Conservation (phyloP, 2,797 vertebrate species). For the Todus mexicanus region DNA sequence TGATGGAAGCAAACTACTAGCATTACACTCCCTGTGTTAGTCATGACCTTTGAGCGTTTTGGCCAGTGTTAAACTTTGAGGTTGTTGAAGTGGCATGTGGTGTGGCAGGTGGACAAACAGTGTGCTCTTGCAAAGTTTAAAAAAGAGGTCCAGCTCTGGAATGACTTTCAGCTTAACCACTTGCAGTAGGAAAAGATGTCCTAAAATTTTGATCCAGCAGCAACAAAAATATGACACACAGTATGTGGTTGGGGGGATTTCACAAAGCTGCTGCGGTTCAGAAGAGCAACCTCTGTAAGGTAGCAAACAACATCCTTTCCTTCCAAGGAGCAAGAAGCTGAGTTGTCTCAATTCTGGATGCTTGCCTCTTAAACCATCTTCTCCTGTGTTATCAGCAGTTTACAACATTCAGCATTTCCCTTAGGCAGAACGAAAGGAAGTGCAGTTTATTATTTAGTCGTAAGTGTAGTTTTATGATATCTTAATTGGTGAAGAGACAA, state of each 20-base stretch:
- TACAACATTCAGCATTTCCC: background rate
- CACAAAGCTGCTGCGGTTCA: background rate
- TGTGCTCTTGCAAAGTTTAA: background rate
- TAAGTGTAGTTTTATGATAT: slow-evolving; percentile 36
- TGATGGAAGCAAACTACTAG: background rate
- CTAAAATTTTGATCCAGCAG: background rate
- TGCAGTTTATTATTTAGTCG: slow-evolving; percentile 39
- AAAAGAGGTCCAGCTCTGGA: background rate
- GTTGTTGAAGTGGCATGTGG: background rate
- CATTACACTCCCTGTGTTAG: background rate
- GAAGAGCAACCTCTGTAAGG: background rate
- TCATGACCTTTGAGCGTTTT: background rate
- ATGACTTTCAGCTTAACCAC: background rate
- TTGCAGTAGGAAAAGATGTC: background rate
- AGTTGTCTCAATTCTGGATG: background rate
- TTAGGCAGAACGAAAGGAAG: background rate
- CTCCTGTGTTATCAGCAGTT: background rate
- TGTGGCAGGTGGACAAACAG: background rate
- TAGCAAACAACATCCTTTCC: background rate
- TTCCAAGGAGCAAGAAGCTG: background rate
- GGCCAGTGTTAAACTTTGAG: background rate
- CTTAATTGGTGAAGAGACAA: slow-evolving; percentile 23
- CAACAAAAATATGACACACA: background rate
- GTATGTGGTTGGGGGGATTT: background rate
- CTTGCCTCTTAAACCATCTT: background rate